These are phyloP conservation scores for Atta texana DNA, from an alignment of 1,140 invertebrate genomes.

Conservation along the genomic window DNA sequence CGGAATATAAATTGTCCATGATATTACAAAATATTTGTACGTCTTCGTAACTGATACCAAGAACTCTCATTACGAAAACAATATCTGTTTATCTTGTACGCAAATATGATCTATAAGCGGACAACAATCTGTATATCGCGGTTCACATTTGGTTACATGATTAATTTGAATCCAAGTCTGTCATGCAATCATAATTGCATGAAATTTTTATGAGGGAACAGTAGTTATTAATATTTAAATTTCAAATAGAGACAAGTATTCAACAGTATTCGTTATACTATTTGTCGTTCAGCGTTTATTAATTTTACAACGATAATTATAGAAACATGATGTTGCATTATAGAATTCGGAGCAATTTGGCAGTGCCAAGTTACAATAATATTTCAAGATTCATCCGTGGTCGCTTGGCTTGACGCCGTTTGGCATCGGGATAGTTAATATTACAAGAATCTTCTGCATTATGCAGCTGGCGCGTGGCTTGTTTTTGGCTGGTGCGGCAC, in stretches of 20 bases:
- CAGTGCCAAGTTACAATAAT: background rate
- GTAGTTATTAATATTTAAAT: no score
- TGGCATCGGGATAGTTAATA: constrained; percentile 21
- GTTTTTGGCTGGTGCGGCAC: constrained; percentile 7
- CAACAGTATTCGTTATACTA: background rate
- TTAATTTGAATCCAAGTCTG: background rate
- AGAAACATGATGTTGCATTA: background rate
- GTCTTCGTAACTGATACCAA: background rate
- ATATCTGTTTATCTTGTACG: background rate
- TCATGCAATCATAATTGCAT: background rate
- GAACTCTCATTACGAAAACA: background rate
- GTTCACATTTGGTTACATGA: background rate
- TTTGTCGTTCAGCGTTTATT: background rate
- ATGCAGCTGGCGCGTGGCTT: constrained; percentile 19
- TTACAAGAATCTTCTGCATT: constrained; percentile 25
- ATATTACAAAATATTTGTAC: background rate
- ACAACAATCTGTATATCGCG: background rate
- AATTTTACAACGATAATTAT: background rate
- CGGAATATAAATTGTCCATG: background rate
- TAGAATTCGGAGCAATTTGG: background rate
- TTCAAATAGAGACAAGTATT: no score
- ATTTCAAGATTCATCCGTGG: constrained; percentile 7
- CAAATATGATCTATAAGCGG: background rate
- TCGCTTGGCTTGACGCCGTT: constrained; percentile 21
- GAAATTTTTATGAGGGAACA: no score